Percentiles rank a stretch among this genome's conserved stretches.
Evolutionary conservation across 2,888 invertebrate species (phyloP).

Genomic region (Drosophila mimica): DNA sequence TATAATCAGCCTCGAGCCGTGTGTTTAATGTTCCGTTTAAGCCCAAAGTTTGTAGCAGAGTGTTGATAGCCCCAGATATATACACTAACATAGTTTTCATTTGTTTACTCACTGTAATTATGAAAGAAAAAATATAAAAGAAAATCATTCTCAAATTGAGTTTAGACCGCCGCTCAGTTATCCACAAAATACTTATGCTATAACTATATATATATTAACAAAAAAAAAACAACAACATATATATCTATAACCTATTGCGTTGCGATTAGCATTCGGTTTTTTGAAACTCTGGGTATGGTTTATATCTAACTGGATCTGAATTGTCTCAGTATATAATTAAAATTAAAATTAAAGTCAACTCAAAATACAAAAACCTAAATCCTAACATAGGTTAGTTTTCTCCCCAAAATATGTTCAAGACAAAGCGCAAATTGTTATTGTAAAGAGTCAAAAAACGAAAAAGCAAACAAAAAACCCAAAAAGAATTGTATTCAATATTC

Average conservation of each 20-base stretch:
- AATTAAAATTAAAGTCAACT: slow-evolving; percentile 29
- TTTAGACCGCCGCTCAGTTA: slow-evolving; percentile 42
- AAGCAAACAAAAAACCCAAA: background rate
- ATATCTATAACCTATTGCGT: slow-evolving; percentile 30
- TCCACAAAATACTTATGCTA: slow-evolving; percentile 36
- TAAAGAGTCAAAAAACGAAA: slow-evolving; percentile 1
- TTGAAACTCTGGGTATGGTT: slow-evolving; percentile 13
- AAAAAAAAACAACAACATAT: background rate
- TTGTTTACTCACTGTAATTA: slow-evolving; percentile 23
- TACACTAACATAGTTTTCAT: slow-evolving; percentile 18
- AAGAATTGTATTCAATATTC: slow-evolving; percentile 44
- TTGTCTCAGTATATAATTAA: slow-evolving; percentile 21
- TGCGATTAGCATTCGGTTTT: slow-evolving; percentile 17
- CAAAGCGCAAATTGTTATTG: slow-evolving; percentile 76
- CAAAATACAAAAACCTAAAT: slow-evolving; percentile 10
- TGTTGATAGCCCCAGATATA: slow-evolving; percentile 11
- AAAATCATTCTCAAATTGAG: slow-evolving; percentile 24
- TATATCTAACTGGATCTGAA: slow-evolving; percentile 26
- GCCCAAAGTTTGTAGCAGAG: slow-evolving; percentile 24
- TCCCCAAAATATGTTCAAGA: slow-evolving; percentile 49
- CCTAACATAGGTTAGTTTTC: slow-evolving; percentile 48
- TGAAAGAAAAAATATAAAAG: slow-evolving; percentile 2
- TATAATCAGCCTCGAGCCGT: slow-evolving; percentile 21
- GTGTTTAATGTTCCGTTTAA: slow-evolving; percentile 20
- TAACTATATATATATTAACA: slow-evolving; percentile 16